Conservation (phyloP, 1,140 invertebrate genomes). For the Pogonognathellus flavescens region DNA sequence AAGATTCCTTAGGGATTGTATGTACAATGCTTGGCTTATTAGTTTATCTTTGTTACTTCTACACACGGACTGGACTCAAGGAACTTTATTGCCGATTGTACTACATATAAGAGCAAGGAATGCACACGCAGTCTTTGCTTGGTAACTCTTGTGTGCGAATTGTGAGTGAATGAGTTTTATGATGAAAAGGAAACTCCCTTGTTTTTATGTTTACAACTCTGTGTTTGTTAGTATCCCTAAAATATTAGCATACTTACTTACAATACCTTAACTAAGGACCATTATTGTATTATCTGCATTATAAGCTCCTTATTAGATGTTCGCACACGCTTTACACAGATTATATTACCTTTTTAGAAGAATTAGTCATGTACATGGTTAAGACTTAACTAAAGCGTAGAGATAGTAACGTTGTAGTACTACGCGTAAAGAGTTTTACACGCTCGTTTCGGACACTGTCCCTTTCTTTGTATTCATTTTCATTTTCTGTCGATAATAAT, state of each 20-base stretch:
- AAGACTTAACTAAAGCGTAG: neutral
- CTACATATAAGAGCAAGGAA: neutral
- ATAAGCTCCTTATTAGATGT: conserved; percentile 9
- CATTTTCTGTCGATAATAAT: conserved; percentile 41
- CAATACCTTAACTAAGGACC: neutral
- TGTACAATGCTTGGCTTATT: neutral
- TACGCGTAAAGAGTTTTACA: no score
- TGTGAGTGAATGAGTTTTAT: conserved; percentile 28
- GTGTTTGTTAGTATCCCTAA: neutral
- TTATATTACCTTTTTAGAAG: neutral
- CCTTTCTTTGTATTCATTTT: conserved; percentile 25
- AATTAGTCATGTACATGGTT: neutral
- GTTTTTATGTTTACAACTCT: conserved; percentile 7
- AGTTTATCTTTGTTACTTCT: conserved; percentile 14
- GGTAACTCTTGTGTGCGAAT: conserved; percentile 39
- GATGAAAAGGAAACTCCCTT: conserved; percentile 47
- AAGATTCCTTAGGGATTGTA: neutral
- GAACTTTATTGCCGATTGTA: conserved; percentile 32
- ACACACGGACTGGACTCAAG: neutral
- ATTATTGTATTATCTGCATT: neutral
- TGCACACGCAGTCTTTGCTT: neutral
- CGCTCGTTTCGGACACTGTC: conserved; percentile 18
- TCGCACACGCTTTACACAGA: conserved; percentile 22
- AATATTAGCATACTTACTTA: neutral
- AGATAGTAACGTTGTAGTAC: no score